These are phyloP conservation scores for Gila robusta DNA, from an alignment of 2,797 vertebrate species.

Conservation along the genomic window DNA sequence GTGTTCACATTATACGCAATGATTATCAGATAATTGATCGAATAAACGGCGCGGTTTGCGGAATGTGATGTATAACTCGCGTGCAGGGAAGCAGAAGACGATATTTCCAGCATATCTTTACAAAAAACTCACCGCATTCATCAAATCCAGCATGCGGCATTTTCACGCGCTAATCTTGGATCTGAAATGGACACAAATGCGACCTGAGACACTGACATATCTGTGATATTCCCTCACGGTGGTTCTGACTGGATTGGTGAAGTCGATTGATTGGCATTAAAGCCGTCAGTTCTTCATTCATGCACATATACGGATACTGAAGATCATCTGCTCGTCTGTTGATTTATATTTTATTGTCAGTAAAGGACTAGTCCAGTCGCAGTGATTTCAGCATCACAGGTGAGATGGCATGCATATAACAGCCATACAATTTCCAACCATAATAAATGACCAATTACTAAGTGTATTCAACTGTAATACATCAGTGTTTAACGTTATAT, in stretches of 20 bases:
- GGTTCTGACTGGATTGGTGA: neutral
- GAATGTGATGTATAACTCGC: neutral
- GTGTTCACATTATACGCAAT: neutral
- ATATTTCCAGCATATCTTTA: neutral
- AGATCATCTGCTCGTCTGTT: neutral
- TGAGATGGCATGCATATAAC: conserved; percentile 4
- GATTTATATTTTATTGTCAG: neutral
- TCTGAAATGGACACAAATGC: conserved; percentile 4
- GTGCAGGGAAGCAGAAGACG: too few species aligned
- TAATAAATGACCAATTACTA: neutral
- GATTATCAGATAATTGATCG: neutral
- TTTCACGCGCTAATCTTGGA: neutral
- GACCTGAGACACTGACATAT: neutral
- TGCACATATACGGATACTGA: neutral
- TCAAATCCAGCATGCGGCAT: conserved; percentile 24
- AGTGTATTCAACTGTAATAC: neutral
- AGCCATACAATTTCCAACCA: neutral
- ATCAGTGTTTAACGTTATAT: neutral
- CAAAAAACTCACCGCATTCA: neutral
- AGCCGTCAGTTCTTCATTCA: neutral
- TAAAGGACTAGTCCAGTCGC: neutral
- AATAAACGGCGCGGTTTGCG: neutral
- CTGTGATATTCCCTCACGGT: neutral
- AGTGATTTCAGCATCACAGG: conserved; percentile 15
- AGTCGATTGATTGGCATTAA: neutral